Conservation (phyloP, 1,140 invertebrate genomes). For the Pseudomyrmex sp. region DNA sequence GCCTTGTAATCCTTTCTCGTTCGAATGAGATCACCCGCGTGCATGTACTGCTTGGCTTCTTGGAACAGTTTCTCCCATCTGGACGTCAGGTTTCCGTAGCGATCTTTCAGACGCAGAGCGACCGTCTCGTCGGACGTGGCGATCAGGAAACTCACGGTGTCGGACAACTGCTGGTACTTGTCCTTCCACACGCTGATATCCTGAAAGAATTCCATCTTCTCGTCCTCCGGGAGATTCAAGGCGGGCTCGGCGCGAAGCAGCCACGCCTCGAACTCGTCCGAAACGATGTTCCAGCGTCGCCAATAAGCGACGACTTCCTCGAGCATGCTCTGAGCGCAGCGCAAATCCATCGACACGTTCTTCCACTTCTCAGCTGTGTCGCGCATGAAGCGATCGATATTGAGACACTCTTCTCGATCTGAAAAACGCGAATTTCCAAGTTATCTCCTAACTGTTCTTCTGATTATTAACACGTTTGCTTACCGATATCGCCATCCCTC, state of each 20-base stretch:
- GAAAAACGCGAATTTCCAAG: conserved; percentile 64
- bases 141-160: conserved; percentile 94
- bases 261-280: conserved; percentile 92
- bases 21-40: conserved; percentile 94
- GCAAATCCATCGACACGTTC: conserved; percentile 94
- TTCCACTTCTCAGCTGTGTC: conserved; percentile 96
- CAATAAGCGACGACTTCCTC: conserved; percentile 96
- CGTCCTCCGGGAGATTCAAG: conserved; percentile 91
- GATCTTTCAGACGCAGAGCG: conserved; percentile 91
- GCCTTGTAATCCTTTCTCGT: conserved; percentile 92
- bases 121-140: conserved; percentile 94
- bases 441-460: too few relatives aligned
- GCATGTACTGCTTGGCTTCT: conserved; percentile 94
- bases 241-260: conserved; percentile 92
- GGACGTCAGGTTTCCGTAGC: conserved; percentile 89
- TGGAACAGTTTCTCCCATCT: conserved; percentile 94
- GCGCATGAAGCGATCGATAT: conserved; percentile 93
- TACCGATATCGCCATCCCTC: conserved; percentile 92
- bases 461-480: conserved; percentile 64
- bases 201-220: conserved; percentile 95
- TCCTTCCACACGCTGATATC: conserved; percentile 96
- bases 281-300: conserved; percentile 92
- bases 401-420: conserved; percentile 90
- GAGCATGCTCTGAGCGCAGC: conserved; percentile 94
- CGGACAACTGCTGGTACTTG: conserved; percentile 92